Evolutionary conservation across 2,888 invertebrate genomes (phyloP).

Genomic region (Cepaea hortensis): DNA sequence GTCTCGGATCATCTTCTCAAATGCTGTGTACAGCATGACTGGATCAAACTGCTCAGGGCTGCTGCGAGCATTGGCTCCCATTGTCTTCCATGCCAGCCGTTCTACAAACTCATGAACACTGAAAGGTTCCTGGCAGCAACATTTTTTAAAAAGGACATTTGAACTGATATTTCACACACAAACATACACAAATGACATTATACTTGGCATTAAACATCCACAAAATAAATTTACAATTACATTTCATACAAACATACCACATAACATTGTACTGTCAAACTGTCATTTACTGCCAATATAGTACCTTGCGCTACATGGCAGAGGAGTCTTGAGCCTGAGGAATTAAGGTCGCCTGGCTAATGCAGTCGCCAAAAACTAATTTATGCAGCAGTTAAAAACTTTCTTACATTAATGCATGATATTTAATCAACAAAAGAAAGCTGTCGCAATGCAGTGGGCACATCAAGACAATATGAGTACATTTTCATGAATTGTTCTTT

Average conservation of each 20-base stretch:
- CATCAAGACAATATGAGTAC: too few species aligned
- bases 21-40: slow-evolving; percentile 90
- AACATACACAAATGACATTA: not conserved
- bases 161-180: not conserved
- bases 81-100: slow-evolving; percentile 94
- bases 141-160: not conserved
- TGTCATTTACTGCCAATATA: too few species aligned
- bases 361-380: too few species aligned
- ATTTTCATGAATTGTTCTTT: too few species aligned
- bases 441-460: too few species aligned
- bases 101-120: slow-evolving; percentile 98
- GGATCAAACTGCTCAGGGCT: slow-evolving; percentile 87
- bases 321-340: too few species aligned
- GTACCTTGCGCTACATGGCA: too few species aligned
- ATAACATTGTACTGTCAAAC: too few species aligned
- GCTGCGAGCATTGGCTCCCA: slow-evolving; percentile 82
- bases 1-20: slow-evolving; percentile 88
- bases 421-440: too few species aligned
- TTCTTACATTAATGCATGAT: too few species aligned
- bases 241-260: not conserved
- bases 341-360: too few species aligned
- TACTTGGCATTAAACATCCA: not conserved
- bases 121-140: slow-evolving; percentile 89
- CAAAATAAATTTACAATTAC: not conserved
- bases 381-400: too few species aligned